A percentile compares a stretch with the other conserved stretches of the same genome.
Evolutionary conservation across 2,113 vertebrate genomes (phyloP).

Genomic region (Podarcis muralis): DNA sequence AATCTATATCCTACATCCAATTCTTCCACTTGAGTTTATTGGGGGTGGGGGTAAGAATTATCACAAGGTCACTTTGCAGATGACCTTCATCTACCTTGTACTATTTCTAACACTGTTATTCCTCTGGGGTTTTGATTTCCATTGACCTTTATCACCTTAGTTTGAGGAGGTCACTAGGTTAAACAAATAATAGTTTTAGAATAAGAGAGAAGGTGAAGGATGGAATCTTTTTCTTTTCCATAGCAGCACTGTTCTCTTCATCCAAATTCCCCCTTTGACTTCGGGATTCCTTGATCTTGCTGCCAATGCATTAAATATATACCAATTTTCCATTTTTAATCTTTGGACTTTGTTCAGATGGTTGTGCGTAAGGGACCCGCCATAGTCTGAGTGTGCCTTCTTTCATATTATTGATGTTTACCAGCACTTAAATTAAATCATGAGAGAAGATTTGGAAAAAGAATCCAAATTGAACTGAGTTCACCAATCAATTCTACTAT

Average conservation of each 20-base stretch:
- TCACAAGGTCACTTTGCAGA: background rate
- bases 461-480: background rate
- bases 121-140: background rate
- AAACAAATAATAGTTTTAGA: background rate
- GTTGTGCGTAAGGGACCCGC: too few relatives aligned
- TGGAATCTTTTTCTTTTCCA: background rate
- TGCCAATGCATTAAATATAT: background rate
- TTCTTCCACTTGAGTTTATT: background rate
- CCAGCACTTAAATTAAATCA: background rate
- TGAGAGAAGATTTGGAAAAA: background rate
- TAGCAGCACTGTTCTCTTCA: background rate
- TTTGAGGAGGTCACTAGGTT: background rate
- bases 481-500: background rate
- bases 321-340: background rate
- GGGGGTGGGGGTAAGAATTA: background rate
- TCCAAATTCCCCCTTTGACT: background rate
- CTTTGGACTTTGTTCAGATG: background rate
- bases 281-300: background rate
- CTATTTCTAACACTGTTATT: constrained; percentile 3
- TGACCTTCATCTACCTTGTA: constrained; percentile 17
- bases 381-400: background rate
- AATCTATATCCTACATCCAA: background rate
- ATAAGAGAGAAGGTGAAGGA: background rate
- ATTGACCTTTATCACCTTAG: background rate
- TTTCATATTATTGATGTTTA: too few relatives aligned